These are phyloP conservation scores for Tipula helvola DNA, from an alignment of 2,888 invertebrate species.

Conservation along the genomic window DNA sequence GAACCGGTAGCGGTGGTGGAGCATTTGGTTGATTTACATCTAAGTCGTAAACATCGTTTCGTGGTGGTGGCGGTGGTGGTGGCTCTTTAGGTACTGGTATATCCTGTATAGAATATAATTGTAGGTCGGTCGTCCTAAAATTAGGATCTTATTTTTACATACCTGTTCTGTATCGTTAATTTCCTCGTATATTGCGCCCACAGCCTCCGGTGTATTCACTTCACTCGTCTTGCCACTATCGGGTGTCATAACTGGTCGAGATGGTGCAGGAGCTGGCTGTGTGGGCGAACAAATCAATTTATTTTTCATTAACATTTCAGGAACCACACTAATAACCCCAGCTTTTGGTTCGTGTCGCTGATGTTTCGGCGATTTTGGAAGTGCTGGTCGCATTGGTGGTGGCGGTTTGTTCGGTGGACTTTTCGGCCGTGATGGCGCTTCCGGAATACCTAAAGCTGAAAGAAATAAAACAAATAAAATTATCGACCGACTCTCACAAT, in stretches of 20 bases:
- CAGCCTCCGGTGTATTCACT: constrained; percentile 24
- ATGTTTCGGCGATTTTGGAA: constrained; percentile 38
- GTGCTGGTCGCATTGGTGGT: constrained; percentile 39
- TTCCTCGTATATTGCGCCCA: constrained; percentile 42
- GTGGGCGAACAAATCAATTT: constrained; percentile 13
- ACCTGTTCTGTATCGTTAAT: constrained; percentile 33
- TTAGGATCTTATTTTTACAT: neutral
- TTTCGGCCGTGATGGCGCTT: constrained; percentile 35
- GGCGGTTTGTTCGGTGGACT: constrained; percentile 43
- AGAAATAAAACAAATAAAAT: neutral
- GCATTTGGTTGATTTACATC: constrained; percentile 37
- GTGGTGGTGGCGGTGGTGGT: constrained; percentile 50
- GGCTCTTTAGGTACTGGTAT: constrained; percentile 41
- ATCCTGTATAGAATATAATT: neutral
- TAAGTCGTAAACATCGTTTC: constrained; percentile 16
- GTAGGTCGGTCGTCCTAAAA: too few species aligned
- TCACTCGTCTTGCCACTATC: neutral
- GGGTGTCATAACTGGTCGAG: neutral
- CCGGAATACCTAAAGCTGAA: constrained; percentile 36
- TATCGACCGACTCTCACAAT: constrained; percentile 4
- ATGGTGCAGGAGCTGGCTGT: neutral
- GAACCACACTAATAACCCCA: constrained; percentile 41
- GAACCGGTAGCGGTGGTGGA: constrained; percentile 45
- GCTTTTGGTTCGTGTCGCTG: constrained; percentile 32
- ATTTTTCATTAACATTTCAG: constrained; percentile 24